Base-by-base conservation (phyloP, 2,113 vertebrate species). In the Myodes glareolus region DNA sequence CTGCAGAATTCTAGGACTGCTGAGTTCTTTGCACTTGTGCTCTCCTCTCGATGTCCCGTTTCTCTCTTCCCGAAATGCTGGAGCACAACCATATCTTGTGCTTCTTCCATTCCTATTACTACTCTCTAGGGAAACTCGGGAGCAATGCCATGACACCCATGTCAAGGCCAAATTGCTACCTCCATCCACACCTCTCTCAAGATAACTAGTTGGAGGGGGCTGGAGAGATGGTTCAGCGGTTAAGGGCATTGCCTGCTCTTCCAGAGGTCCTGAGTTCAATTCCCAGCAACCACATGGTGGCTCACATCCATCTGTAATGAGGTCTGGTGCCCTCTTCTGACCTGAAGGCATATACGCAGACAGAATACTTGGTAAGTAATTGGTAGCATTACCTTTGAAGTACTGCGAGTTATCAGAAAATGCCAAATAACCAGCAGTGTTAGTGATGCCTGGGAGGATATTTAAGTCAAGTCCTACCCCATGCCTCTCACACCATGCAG, bases 21-120 rank as follows among this genome's bases (percentile, higher is more conserved):
- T 31, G 36, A 29, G 0, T 29, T 52, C 70, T 36, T 2, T 61
- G 65, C 13, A 6, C 47, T 14, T 72, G 76, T 39, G 3, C 1
- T 2, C 1, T 2, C 16, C 0, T 3, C 52, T 33, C n/a, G 47
- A 13, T 11, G 33, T 8, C 23, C 68, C 23, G 12, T 6, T 19
- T 63, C 42, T 33, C 58, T 67, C 42, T 58, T 12, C 10, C 14
- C 63, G 39, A 12, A 2, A 0, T 2, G 7, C 61, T 47, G n/a
- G 19, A 23, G n/a, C 14, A 33, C 4, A 0, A 0, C 23, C 4
- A 31, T 39, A 23, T 42, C 76, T 29, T 8, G 39, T 7, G 76
- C 23, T 78, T 29, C 70, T 85, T 29, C 39, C 29, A 2, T 25
- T 73, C 33, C 7, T 23, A 23, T 14, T 23, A 39, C 17, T 25